Base-by-base conservation (phyloP, 2,888 invertebrate genomes). In the Drosophila tanythrix region DNA sequence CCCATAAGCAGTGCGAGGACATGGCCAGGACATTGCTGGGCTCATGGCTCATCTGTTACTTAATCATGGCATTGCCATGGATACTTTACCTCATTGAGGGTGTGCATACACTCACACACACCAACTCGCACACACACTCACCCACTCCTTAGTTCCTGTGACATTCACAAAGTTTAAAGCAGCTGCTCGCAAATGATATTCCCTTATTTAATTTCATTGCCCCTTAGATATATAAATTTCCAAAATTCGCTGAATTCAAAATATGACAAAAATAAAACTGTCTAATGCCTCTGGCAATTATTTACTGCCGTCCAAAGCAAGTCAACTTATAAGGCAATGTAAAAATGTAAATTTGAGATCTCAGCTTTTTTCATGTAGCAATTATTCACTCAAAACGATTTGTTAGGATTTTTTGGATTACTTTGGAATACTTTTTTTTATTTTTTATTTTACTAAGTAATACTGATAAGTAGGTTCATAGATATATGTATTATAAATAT, bases 11-110 rank as follows among this genome's bases (percentile, higher is more conserved):
- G 70, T 51, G 67, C 65, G 76, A 70, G 76, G 74, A 65, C 72
- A 77, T 61, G 59, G 63, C 59, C 77, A 76, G 77, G 70, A 76
- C 85, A 84, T 88, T 73, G 84, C 82, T 73, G 70, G 85, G 82
- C 82, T 76, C 71, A 88, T 77, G 85, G 80, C 86, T 89, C 86
- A 89, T 87, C 89, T 89, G 87, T 88, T 86, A 88, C 83, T 88
- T 89, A 87, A 87, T 89, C 87, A 87, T 89, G 81, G 86, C 86
- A 87, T 89, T 85, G 86, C 87, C 87, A 89, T 89, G 74, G 88
- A 85, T 89, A 85, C 82, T 56, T 59, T 57, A 38, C 40, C 64
- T 52, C 71, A 50, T 27, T 36, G 53, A 66, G 76, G 80, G 80
- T 67, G 76, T 70, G 60, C 66, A 50, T 52, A 48, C 68, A 69